Percentiles rank a stretch among this genome's conserved stretches.
phyloP scores from a whole-genome alignment of 2,113 vertebrate species.

The Neotoma lepida region DNA sequence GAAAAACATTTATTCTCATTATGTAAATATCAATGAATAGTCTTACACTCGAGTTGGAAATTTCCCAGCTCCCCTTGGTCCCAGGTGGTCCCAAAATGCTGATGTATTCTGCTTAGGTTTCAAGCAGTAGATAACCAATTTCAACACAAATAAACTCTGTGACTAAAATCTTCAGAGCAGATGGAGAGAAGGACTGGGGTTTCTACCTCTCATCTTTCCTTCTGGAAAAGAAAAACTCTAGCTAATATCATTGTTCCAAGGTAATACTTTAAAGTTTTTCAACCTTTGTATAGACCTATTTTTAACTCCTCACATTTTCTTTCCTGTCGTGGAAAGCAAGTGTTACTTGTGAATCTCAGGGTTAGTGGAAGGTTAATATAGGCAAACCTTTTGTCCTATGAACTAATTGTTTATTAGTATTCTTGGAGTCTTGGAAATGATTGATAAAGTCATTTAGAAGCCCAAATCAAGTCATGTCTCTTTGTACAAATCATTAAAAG shows the following conservation, averaged over 20 bases:
- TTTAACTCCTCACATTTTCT: constrained; percentile 57
- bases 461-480: constrained; percentile 60
- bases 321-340: constrained; percentile 63
- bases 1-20: constrained; percentile 84
- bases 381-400: constrained; percentile 69
- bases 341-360: constrained; percentile 15
- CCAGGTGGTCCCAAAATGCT: constrained; percentile 82
- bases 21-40: constrained; percentile 85
- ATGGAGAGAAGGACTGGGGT: constrained; percentile 30
- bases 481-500: constrained; percentile 57
- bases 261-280: constrained; percentile 38
- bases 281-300: constrained; percentile 52
- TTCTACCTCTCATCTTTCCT: constrained; percentile 65
- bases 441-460: constrained; percentile 71
- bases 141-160: constrained; percentile 73
- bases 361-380: constrained; percentile 69
- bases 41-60: constrained; percentile 83
- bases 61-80: constrained; percentile 76
- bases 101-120: constrained; percentile 79
- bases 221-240: constrained; percentile 66
- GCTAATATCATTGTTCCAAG: constrained; percentile 49
- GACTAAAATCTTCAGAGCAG: constrained; percentile 50
- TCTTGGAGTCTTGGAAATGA: constrained; percentile 47
- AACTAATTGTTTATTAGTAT: constrained; percentile 62
- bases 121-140: constrained; percentile 71